Evolutionary conservation across 2,888 invertebrate genomes (phyloP), one percentile per base, ranked within the genome.

Genomic region (Terebella lapidaria): DNA sequence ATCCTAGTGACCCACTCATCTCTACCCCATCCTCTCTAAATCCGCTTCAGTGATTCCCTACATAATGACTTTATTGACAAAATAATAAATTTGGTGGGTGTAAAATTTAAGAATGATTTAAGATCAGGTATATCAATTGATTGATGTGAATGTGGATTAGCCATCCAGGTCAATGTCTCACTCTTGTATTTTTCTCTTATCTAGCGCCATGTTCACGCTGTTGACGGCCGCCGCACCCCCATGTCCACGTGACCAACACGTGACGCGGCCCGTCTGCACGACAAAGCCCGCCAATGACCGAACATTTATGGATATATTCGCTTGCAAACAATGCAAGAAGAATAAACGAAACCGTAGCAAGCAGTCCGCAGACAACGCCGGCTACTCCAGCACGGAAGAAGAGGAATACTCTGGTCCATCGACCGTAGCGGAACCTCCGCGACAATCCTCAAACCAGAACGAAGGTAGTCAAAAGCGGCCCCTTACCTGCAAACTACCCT

Each of bases 221-320:
- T n/a, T n/a, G n/a, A 35, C n/a, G 42, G 42, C 42, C n/a, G 42
- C n/a, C 42, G n/a, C 42, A 15, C 10, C 42, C 42, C 10, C 42
- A 15, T n/a, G n/a, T 35, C 42, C 10, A n/a, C 10, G 10, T 35
- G 42, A 35, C 42, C 42, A 35, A n/a, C 10, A n/a, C 10, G n/a
- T 35, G n/a, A n/a, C n/a, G 42, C 42, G 42, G n/a, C 10, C 10
- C 42, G 42, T 35, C 42, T 10, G 42, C 42, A 35, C 10, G 42
- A 35, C 42, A n/a, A 10, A 35, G 10, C 10, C 42, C 18, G n/a
- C 15, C n/a, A 49, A 49, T 15, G 49, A 10, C n/a, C 18, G 24
- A 22, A 49, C 49, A n/a, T 49, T 10, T 10, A 49, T 49, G 49
- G 49, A 49, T 49, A 49, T 49, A 49, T 49, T 49, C 5, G 10